Conservation (phyloP, 2,113 vertebrate species). For the Ciconia maguari region DNA sequence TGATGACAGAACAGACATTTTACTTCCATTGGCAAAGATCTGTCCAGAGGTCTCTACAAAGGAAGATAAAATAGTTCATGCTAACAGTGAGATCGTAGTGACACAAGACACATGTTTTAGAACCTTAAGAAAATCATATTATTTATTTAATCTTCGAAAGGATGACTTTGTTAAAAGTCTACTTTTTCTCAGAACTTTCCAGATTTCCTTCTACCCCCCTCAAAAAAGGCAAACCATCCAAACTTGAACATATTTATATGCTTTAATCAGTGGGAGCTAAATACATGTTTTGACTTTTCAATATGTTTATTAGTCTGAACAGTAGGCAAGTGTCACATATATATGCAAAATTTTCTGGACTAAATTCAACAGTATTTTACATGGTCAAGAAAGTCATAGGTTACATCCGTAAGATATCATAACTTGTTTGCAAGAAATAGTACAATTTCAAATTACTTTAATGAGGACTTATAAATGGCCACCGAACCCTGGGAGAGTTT, state of each 20-base stretch:
- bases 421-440: neutral
- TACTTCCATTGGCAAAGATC: neutral
- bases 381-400: neutral
- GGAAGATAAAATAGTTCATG: neutral
- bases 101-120: neutral
- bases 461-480: neutral
- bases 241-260: neutral
- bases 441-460: neutral
- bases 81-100: neutral
- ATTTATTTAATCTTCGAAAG: neutral
- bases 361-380: neutral
- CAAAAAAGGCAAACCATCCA: neutral
- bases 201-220: rapidly evolving
- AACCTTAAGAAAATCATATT: neutral
- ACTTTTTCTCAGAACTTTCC: neutral
- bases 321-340: neutral
- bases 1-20: neutral
- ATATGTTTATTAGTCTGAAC: neutral
- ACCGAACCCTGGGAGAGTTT: neutral
- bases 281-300: neutral
- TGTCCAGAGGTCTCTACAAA: neutral
- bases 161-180: rapidly evolving
- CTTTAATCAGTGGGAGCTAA: neutral
- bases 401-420: neutral
- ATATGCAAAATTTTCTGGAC: neutral